A percentile compares a stretch with the other conserved stretches of the same genome.
phyloP scores from a whole-genome alignment of 2,113 vertebrate genomes.

The Hipposideros armiger region DNA sequence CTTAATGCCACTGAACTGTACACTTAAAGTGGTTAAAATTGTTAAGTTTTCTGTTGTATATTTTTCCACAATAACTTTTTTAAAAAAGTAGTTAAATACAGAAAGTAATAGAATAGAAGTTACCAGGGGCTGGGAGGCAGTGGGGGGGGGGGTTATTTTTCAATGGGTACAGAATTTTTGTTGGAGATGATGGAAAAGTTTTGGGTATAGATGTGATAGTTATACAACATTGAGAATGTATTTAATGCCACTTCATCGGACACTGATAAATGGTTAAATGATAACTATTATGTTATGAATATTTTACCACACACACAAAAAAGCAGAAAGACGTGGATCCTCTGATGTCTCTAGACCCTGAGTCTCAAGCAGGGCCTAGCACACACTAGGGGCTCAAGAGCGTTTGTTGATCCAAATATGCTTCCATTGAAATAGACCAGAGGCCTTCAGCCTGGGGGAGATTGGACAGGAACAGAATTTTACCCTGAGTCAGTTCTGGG shows the following conservation, averaged over 20 bases:
- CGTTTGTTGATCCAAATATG: rapidly evolving
- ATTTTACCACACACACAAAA: background rate
- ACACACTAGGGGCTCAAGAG: background rate
- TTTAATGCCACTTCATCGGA: background rate
- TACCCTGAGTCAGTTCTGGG: background rate
- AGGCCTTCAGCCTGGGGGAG: background rate
- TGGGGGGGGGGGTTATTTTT: no score
- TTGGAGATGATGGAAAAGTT: no score
- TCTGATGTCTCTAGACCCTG: background rate
- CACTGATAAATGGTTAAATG: background rate
- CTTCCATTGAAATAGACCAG: background rate
- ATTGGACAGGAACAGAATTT: background rate
- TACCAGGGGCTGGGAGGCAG: no score
- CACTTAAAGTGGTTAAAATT: background rate
- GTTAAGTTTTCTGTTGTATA: background rate
- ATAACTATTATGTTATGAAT: background rate
- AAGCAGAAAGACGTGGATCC: background rate
- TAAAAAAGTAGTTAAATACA: no score
- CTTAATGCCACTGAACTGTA: background rate
- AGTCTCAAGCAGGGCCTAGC: background rate
- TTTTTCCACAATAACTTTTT: background rate
- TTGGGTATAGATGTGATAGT: background rate
- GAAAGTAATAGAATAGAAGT: no score
- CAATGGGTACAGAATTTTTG: no score
- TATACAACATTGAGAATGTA: background rate